Evolutionary conservation across 2,888 invertebrate species (phyloP), one percentile per base, ranked within the genome.

Genomic region (Ophion ellenae): DNA sequence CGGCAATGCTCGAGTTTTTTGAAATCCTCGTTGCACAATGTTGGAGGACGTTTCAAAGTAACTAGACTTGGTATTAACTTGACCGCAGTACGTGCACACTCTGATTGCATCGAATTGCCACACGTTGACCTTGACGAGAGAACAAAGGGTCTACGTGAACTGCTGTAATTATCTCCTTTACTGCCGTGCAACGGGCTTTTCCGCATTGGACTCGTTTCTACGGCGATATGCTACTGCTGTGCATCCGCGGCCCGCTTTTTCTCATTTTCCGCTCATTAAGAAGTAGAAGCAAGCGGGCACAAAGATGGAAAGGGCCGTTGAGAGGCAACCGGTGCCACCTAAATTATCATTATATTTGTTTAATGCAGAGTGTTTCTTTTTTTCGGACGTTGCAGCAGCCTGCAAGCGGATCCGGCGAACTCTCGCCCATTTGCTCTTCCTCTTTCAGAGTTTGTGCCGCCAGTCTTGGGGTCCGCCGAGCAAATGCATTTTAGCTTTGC

Each of bases 221-320:
- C 71, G 4, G 5, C 20, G 17, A n/a, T 7, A 14, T 47, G 61
- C 11, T 28, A 63, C 20, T n/a, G 40, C 36, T 63, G 45, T 69
- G 78, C 57, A 3, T 53, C 17, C 53, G 36, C 59, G 59, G 47
- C 45, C 45, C 40, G 53, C 81, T 86, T 85, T 86, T 87, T 86
- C 84, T 87, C 86, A 85, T 87, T 88, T 87, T 79, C 79, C 78
- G 86, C 86, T 88, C 88, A 87, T 88, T 87, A 87, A 74, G 81
- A 75, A 77, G 47, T 67, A 76, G 74, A 75, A 47, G 66, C 67
- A 73, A 81, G 73, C 36, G 63, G 24, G 75, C 66, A 61, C 66
- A 79, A 53, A 75, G 47, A 57, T 36, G 64, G 83, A 80, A 84
- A 77, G 63, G 67, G 76, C 74, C 81, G 71, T 36, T 53, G 69